These are phyloP conservation scores for Drosophila seclusa DNA, from an alignment of 2,888 invertebrate species.

Conservation along the genomic window DNA sequence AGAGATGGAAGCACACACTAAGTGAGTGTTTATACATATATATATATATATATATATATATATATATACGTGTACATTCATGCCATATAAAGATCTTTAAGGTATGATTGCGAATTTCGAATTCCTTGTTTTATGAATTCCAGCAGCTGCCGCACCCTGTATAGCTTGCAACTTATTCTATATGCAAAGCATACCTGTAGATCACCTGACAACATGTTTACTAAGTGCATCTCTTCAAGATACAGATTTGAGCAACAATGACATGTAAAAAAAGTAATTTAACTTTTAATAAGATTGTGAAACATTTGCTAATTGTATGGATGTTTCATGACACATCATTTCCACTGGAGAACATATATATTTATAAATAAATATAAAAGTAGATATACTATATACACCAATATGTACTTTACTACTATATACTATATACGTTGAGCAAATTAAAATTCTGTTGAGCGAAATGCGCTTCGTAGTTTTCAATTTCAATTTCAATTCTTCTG, in stretches of 20 bases:
- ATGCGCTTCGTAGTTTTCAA: conserved; percentile 9
- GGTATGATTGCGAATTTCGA: not conserved
- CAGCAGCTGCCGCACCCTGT: conserved; percentile 34
- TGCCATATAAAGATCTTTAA: not conserved
- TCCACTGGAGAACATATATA: not conserved
- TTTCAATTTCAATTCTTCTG: conserved; percentile 10
- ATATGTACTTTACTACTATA: not conserved
- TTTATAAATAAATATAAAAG: not conserved
- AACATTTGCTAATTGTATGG: not conserved
- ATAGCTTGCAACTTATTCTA: conserved; percentile 41
- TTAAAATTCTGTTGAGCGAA: not conserved
- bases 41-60: not conserved
- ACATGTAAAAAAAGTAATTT: not conserved
- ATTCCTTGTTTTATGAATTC: conserved; percentile 16
- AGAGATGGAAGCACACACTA: not conserved
- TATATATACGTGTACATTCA: not conserved
- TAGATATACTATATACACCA: not conserved
- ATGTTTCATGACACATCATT: not conserved
- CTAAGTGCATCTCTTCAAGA: conserved; percentile 27
- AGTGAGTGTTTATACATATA: not conserved
- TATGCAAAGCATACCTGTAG: conserved; percentile 20
- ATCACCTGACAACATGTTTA: conserved; percentile 15
- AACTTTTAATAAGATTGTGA: not conserved
- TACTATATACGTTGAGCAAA: not conserved
- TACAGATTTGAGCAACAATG: not conserved